Conservation (phyloP, 2,888 invertebrate species). For the Napeogenes sylphis region DNA sequence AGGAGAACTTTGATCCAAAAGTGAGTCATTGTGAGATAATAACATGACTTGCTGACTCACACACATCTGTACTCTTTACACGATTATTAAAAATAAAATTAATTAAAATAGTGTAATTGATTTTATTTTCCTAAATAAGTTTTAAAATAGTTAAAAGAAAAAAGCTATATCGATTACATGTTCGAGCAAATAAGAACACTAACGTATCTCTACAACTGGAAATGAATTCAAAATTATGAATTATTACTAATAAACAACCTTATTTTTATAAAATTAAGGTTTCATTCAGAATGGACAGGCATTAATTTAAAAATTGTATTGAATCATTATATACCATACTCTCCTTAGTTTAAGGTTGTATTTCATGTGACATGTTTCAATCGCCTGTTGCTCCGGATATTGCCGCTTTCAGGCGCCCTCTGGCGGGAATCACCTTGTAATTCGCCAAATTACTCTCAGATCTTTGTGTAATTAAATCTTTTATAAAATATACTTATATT, state of each 20-base stretch:
- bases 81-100: no score
- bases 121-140: no score
- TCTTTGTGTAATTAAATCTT: constrained; percentile 67
- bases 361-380: constrained; percentile 11
- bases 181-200: no score
- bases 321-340: constrained; percentile 19
- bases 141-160: no score
- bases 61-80: no score
- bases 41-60: no score
- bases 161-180: no score
- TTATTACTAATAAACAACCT: neutral
- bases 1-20: no score
- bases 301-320: neutral
- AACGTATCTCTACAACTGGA: no score
- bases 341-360: neutral
- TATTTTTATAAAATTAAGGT: neutral
- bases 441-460: constrained; percentile 67
- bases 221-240: no score
- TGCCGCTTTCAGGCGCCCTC: constrained; percentile 62
- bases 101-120: no score
- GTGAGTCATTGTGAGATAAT: no score
- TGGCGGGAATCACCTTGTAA: constrained; percentile 67
- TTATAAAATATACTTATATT: constrained; percentile 31
- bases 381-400: constrained; percentile 74
- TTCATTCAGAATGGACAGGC: neutral